phyloP scores from a whole-genome alignment of 2,888 invertebrate species.

The Deroplatys truncata region DNA sequence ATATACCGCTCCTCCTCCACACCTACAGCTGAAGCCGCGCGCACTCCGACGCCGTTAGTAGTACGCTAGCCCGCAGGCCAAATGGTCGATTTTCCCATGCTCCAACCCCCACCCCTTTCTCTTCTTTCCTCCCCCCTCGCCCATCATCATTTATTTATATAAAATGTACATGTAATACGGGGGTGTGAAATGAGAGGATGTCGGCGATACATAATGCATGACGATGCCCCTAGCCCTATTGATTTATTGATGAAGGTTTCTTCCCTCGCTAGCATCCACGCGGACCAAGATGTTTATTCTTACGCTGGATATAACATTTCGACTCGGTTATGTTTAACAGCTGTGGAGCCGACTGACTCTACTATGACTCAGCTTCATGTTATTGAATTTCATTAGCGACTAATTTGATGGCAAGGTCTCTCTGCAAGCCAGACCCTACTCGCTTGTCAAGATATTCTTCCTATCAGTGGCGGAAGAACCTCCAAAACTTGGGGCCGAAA shows the following conservation, averaged over 20 bases:
- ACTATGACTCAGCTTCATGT: slow-evolving; percentile 31
- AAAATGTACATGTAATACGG: slow-evolving; percentile 41
- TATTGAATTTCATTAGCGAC: slow-evolving; percentile 35
- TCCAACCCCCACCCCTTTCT: slow-evolving; percentile 15
- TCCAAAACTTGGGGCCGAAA: neutral
- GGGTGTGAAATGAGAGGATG: slow-evolving; percentile 40
- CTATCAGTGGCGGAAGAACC: slow-evolving; percentile 5
- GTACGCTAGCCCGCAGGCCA: slow-evolving; percentile 16
- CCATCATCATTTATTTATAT: slow-evolving; percentile 39
- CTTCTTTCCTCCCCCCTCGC: slow-evolving; percentile 12
- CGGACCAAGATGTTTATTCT: slow-evolving; percentile 5
- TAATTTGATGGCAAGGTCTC: slow-evolving; percentile 34
- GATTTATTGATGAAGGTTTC: slow-evolving; percentile 37
- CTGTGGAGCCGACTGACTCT: slow-evolving; percentile 20
- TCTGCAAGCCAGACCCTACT: neutral
- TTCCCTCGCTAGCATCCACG: neutral
- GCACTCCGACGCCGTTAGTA: slow-evolving; percentile 10
- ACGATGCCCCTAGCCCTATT: slow-evolving; percentile 35
- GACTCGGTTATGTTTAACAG: slow-evolving; percentile 19
- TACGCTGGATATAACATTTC: slow-evolving; percentile 2
- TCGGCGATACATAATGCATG: slow-evolving; percentile 37
- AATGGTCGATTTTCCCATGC: slow-evolving; percentile 33
- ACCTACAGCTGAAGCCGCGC: slow-evolving; percentile 13
- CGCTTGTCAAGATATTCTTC: neutral
- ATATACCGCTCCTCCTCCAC: slow-evolving; percentile 17